These are phyloP conservation scores for Pangasius djambal DNA, from an alignment of 2,797 vertebrate genomes.

Conservation along the genomic window DNA sequence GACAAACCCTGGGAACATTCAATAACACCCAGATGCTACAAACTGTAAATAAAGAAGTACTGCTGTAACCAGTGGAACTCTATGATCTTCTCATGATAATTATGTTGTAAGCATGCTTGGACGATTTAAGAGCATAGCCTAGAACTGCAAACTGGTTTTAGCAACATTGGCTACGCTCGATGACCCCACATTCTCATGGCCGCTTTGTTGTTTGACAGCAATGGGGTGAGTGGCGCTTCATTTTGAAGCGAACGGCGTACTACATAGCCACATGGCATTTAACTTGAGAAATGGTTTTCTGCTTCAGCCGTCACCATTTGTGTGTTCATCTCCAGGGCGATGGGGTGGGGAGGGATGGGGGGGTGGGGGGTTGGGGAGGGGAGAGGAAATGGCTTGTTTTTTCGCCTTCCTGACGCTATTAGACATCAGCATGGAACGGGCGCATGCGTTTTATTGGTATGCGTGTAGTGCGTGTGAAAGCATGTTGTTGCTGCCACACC, in stretches of 20 bases:
- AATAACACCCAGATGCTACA: background rate
- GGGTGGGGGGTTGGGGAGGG: conserved; percentile 59
- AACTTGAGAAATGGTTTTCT: conserved; percentile 98
- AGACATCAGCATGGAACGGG: conserved; percentile 79
- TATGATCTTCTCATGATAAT: conserved; percentile 51
- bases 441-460: conserved; percentile 77
- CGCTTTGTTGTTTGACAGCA: conserved; percentile 85
- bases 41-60: conserved; percentile 37
- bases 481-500: conserved; percentile 80
- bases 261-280: conserved; percentile 98
- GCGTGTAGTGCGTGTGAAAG: conserved; percentile 69
- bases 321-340: conserved; percentile 92
- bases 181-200: conserved; percentile 52
- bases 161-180: conserved; percentile 48
- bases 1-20: background rate
- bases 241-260: conserved; percentile 95
- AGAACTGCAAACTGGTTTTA: conserved; percentile 36
- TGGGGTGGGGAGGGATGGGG: conserved; percentile 64
- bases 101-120: conserved; percentile 44
- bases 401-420: conserved; percentile 89
- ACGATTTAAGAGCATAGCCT: conserved; percentile 24
- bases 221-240: conserved; percentile 89
- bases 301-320: conserved; percentile 92
- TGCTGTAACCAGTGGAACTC: conserved; percentile 37
- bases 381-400: conserved; percentile 80